A percentile compares a stretch with the other conserved stretches of the same genome.
phyloP scores from a whole-genome alignment of 2,797 vertebrate genomes.

The Phalloptychus januarius region DNA sequence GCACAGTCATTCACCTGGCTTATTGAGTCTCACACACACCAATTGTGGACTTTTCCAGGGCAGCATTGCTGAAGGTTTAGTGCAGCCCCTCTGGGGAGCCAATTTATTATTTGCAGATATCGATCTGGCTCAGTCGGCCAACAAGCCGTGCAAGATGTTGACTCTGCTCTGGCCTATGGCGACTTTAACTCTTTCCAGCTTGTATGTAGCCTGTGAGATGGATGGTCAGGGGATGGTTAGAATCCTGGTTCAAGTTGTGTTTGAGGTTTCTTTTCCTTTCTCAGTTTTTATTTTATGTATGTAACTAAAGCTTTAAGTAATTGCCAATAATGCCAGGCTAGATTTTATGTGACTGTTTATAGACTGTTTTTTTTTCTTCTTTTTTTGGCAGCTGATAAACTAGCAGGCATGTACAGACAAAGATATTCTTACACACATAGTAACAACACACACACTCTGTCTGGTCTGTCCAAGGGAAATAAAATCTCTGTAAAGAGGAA shows the following conservation, averaged over 20 bases:
- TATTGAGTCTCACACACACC: constrained; percentile 90
- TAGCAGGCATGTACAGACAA: constrained; percentile 15
- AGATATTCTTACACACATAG: constrained; percentile 16
- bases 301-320: constrained; percentile 28
- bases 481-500: constrained; percentile 75
- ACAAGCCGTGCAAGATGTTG: constrained; percentile 85
- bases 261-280: constrained; percentile 34
- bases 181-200: constrained; percentile 84
- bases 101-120: constrained; percentile 99
- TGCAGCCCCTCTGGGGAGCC: constrained; percentile 91
- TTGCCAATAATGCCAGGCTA: constrained; percentile 28
- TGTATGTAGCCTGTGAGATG: constrained; percentile 44
- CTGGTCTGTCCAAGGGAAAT: constrained; percentile 75
- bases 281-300: constrained; percentile 13
- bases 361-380: constrained; percentile 16
- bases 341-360: constrained; percentile 44
- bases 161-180: constrained; percentile 86
- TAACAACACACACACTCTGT: constrained; percentile 25
- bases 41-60: constrained; percentile 89
- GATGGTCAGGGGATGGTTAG: constrained; percentile 49
- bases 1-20: constrained; percentile 89
- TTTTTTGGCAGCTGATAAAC: constrained; percentile 35
- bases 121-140: constrained; percentile 90
- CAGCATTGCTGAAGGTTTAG: constrained; percentile 87
- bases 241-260: constrained; percentile 20